Evolutionary conservation across 2,113 vertebrate genomes (phyloP), one percentile per base, ranked within the genome.

Genomic region (Delphinus delphis): DNA sequence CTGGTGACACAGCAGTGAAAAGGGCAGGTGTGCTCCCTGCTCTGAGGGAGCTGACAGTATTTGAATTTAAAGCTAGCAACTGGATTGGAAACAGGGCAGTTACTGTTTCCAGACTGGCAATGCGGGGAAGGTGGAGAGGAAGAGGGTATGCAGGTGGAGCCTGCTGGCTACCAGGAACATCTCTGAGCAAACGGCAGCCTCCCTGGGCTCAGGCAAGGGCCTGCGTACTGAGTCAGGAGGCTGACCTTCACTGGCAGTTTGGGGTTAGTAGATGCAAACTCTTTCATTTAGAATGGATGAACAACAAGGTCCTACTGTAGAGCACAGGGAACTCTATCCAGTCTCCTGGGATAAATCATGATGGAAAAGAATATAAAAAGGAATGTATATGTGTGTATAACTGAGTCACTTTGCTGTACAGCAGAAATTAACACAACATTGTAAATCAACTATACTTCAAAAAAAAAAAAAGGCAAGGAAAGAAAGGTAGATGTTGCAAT

Each of bases 131-230:
- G 31, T 6, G 31, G 21, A 50, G 58, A 33, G 21, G 17, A 53
- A 53, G 5, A 3, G 60, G 3, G 14, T 3, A 0, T 14, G 25
- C 10, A 36, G 47, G 12, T n/a, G 13, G 23, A 15, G 41, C 4
- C 80, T 47, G 20, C 63, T 26, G 87, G 47, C 60, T n/a, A 21
- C 63, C 21, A 5, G 25, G 38, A 23, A 47, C 23, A 28, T 26
- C 26, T 70, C 36, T 12, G 84, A 76, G 41, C 62, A 79, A 53
- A 63, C 18, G 38, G 47, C 5, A 31, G 25, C 26, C 68, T 83
- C 38, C 33, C 12, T 65, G 67, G 74, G 20, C 28, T 82, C 7
- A 20, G 44, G 41, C 55, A 76, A 76, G 70, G 58, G 25, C 36
- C 84, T 76, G 36, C 17, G 1, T 20, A 1, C 23, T 5, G 13